These are phyloP conservation scores for Mesitornis unicolor DNA, from an alignment of 2,113 vertebrate species.

Conservation along the genomic window DNA sequence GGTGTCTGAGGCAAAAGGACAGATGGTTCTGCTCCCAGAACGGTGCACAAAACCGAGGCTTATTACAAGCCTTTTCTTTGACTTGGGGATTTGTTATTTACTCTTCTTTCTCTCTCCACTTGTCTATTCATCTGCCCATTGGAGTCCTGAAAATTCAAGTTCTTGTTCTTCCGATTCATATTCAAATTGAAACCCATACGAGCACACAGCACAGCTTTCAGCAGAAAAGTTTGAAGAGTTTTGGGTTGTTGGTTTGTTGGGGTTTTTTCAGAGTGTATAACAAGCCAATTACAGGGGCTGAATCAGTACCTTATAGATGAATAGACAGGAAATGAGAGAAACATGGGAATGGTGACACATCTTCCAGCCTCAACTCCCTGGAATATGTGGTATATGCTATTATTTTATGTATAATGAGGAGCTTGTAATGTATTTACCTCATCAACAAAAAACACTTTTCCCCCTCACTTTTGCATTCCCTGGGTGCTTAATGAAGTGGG, in stretches of 20 bases:
- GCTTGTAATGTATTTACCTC: not conserved
- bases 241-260: not conserved
- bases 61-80: not conserved
- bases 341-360: conserved; percentile 10
- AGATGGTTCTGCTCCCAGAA: conserved; percentile 15
- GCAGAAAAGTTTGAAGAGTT: not conserved
- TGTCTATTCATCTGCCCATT: conserved; percentile 12
- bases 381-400: not conserved
- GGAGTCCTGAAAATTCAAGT: not conserved
- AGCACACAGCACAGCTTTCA: not conserved
- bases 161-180: not conserved
- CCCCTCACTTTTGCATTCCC: not conserved
- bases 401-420: not conserved
- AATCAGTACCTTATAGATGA: conserved; percentile 46
- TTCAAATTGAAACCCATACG: not conserved
- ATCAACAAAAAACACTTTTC: conserved; percentile 18
- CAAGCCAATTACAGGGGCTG: conserved; percentile 12
- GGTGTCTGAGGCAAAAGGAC: conserved; percentile 5
- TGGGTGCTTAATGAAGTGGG: not conserved
- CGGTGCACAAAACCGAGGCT: not conserved
- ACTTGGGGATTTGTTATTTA: not conserved
- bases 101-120: not conserved
- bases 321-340: conserved; percentile 49
- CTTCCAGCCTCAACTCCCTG: not conserved
- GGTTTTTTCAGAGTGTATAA: not conserved